Percentiles rank a stretch among this genome's conserved stretches.
Evolutionary conservation across 2,888 invertebrate genomes (phyloP).

Genomic region (Portevinia maculata): DNA sequence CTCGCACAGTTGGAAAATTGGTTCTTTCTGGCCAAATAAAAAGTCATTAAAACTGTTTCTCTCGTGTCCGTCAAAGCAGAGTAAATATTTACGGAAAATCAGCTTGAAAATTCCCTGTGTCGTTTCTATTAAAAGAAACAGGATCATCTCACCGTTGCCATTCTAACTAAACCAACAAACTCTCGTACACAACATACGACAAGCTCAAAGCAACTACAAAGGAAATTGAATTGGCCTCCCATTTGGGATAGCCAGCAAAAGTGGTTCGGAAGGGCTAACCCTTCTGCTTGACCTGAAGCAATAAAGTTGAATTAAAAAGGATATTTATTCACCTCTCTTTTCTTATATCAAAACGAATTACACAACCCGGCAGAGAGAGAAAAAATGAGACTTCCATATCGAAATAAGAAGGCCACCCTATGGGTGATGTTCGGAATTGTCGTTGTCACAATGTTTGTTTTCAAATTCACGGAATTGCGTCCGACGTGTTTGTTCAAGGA

Average conservation of each 20-base stretch:
- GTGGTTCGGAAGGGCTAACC: slow-evolving; percentile 32
- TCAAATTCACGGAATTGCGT: slow-evolving; percentile 82
- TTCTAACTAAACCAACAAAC: neutral
- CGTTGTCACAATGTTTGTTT: slow-evolving; percentile 82
- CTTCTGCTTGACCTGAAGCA: slow-evolving; percentile 62
- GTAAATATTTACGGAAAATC: slow-evolving; percentile 70
- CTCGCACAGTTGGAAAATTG: slow-evolving; percentile 60
- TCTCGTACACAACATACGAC: too few relatives aligned
- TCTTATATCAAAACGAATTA: slow-evolving; percentile 45
- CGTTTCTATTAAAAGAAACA: slow-evolving; percentile 6
- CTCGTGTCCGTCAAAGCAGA: slow-evolving; percentile 60
- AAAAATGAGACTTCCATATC: slow-evolving; percentile 82
- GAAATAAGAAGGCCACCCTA: slow-evolving; percentile 81
- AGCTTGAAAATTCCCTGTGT: slow-evolving; percentile 40
- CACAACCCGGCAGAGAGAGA: slow-evolving; percentile 56
- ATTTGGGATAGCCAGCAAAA: too few relatives aligned
- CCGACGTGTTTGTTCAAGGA: slow-evolving; percentile 82
- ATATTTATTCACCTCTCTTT: slow-evolving; percentile 58
- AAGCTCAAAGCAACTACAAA: neutral
- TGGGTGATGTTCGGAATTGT: slow-evolving; percentile 82
- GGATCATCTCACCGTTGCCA: slow-evolving; percentile 6
- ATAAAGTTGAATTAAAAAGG: slow-evolving; percentile 61
- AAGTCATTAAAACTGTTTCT: slow-evolving; percentile 54
- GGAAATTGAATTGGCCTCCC: slow-evolving; percentile 35
- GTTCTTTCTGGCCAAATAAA: slow-evolving; percentile 53